Evolutionary conservation across 2,888 invertebrate genomes (phyloP).

Genomic region (Mythimna impura): DNA sequence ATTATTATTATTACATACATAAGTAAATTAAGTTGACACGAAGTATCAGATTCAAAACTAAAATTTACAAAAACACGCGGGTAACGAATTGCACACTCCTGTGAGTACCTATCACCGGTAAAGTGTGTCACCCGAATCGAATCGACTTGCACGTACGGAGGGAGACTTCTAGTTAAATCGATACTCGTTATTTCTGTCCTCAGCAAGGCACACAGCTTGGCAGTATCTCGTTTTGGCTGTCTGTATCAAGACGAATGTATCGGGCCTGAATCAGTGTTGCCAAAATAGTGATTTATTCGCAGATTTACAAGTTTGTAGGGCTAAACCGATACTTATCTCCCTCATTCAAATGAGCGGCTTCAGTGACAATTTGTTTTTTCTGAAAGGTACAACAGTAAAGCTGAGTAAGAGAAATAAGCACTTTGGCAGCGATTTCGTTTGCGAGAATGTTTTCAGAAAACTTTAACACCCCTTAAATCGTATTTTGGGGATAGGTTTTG

Average conservation of each 20-base stretch:
- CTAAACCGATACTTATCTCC: slow-evolving; percentile 24
- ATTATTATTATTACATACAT: too few relatives aligned
- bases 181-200: slow-evolving; percentile 71
- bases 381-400: slow-evolving; percentile 4
- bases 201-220: slow-evolving; percentile 32
- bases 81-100: slow-evolving; percentile 56
- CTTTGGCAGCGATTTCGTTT: too few relatives aligned
- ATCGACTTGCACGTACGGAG: slow-evolving; percentile 66
- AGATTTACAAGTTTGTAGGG: slow-evolving; percentile 30
- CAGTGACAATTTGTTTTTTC: slow-evolving; percentile 32
- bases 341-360: slow-evolving; percentile 37
- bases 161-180: slow-evolving; percentile 74
- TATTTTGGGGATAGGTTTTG: too few relatives aligned
- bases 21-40: slow-evolving; percentile 20
- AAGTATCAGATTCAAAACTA: slow-evolving; percentile 33
- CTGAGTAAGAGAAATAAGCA: background rate
- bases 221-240: slow-evolving; percentile 48
- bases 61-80: slow-evolving; percentile 39
- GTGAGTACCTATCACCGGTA: slow-evolving; percentile 63
- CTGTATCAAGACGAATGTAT: slow-evolving; percentile 40
- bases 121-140: slow-evolving; percentile 77
- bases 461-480: too few relatives aligned
- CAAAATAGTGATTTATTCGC: slow-evolving; percentile 46
- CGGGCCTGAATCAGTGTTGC: slow-evolving; percentile 15
- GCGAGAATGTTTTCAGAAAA: too few relatives aligned